These are phyloP conservation scores for Oreohelix idahoensis DNA, from an alignment of 1,140 invertebrate genomes.

Conservation along the genomic window DNA sequence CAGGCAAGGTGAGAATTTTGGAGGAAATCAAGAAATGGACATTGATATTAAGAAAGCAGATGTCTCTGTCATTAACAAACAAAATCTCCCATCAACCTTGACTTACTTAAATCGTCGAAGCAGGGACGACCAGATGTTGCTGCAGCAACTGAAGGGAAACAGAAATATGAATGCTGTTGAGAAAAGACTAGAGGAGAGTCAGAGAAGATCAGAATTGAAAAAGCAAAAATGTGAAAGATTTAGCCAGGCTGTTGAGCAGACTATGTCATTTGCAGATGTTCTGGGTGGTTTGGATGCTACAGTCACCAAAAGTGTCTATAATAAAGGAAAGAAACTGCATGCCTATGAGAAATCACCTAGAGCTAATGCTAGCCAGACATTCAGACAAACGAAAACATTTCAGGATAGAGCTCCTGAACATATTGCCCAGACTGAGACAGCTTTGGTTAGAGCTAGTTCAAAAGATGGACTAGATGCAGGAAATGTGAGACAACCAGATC, in stretches of 20 bases:
- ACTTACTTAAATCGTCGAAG: conserved; percentile 28
- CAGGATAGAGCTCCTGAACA: not conserved
- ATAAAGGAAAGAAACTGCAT: not conserved
- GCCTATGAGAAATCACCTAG: not conserved
- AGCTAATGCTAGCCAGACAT: too few species aligned
- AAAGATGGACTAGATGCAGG: not conserved
- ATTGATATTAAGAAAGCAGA: conserved; percentile 30
- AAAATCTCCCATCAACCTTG: conserved; percentile 21
- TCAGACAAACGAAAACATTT: not conserved
- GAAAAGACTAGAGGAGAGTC: conserved; percentile 21
- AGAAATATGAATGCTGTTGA: conserved; percentile 18
- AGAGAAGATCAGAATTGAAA: not conserved
- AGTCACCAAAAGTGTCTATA: not conserved
- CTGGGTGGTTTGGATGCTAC: conserved; percentile 15
- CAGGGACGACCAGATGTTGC: conserved; percentile 6
- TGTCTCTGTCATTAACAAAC: conserved; percentile 39
- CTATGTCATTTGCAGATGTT: conserved; percentile 26
- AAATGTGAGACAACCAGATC: not conserved
- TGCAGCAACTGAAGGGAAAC: conserved; percentile 8
- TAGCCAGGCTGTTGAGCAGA: not conserved
- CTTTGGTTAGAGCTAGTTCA: not conserved
- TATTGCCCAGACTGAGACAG: not conserved
- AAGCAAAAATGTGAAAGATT: not conserved
- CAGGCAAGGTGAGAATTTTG: not conserved
- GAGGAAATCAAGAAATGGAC: not conserved